A percentile compares a stretch with the other conserved stretches of the same genome.
These are phyloP conservation scores for Parazoanthus swiftii DNA, from an alignment of 92 coral and sea anemone species.

Conservation along the genomic window DNA sequence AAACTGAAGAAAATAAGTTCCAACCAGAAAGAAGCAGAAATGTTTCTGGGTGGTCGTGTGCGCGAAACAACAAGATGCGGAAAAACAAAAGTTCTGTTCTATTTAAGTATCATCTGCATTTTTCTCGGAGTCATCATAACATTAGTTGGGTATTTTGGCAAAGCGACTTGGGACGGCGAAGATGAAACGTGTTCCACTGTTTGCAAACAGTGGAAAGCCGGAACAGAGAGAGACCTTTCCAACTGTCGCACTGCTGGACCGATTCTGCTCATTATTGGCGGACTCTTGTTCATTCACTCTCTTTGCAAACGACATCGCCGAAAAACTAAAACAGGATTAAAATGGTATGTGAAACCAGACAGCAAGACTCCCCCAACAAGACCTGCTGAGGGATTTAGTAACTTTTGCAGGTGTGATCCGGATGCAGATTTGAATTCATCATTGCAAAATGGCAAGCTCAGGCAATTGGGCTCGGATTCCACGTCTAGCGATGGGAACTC, in stretches of 20 bases:
- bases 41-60: constrained; percentile 10
- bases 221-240: constrained; percentile 1
- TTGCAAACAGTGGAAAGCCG: neutral
- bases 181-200: neutral
- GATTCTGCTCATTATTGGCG: neutral
- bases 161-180: neutral
- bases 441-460: neutral
- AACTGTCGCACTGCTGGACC: constrained; percentile 13
- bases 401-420: constrained; percentile 4
- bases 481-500: neutral
- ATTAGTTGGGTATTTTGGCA: neutral
- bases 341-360: constrained; percentile 12
- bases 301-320: constrained; percentile 6
- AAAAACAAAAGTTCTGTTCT: neutral
- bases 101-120: neutral
- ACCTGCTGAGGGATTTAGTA: constrained; percentile 1
- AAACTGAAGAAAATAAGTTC: neutral
- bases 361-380: neutral
- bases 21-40: neutral
- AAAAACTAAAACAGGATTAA: constrained; percentile 6
- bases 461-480: neutral
- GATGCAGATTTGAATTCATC: neutral
- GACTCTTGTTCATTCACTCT: neutral
- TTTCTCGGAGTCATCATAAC: neutral
- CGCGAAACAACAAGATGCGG: constrained; percentile 1